Evolutionary conservation across 2,113 vertebrate genomes (phyloP).

Genomic region (Plectropomus leopardus): DNA sequence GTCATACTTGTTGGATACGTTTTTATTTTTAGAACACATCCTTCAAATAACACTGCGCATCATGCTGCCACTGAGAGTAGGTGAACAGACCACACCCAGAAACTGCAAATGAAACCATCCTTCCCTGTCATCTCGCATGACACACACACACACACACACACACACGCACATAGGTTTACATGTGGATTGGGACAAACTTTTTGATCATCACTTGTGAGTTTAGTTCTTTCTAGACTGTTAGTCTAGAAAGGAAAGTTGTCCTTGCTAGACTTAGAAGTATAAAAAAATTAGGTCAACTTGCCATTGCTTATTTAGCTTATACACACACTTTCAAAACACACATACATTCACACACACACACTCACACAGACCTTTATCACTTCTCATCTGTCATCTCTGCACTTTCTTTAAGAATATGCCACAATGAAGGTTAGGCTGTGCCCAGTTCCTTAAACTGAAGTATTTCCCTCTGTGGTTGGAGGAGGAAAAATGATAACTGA

Average conservation of each 20-base stretch:
- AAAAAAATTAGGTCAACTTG: too few relatives aligned
- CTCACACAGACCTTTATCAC: not conserved
- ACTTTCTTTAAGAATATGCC: not conserved
- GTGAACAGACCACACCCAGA: conserved; percentile 76
- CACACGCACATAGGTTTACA: too few relatives aligned
- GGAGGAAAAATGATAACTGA: not conserved
- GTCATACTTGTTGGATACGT: not conserved
- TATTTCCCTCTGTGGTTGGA: not conserved
- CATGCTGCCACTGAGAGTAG: conserved; percentile 1
- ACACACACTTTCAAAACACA: too few relatives aligned
- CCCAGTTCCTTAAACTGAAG: not conserved
- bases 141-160: not conserved
- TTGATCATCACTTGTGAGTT: too few relatives aligned
- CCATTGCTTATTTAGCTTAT: too few relatives aligned
- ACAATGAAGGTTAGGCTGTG: not conserved
- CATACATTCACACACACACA: not conserved
- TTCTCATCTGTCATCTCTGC: not conserved
- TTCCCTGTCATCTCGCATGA: not conserved
- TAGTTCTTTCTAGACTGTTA: too few relatives aligned
- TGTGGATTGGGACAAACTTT: too few relatives aligned
- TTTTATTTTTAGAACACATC: conserved; percentile 14
- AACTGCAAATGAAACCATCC: conserved; percentile 72
- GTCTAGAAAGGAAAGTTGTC: too few relatives aligned
- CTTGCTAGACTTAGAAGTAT: too few relatives aligned
- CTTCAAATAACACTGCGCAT: not conserved